These are phyloP conservation scores for Escarpia spicata DNA, from an alignment of 2,888 invertebrate species.

Conservation along the genomic window DNA sequence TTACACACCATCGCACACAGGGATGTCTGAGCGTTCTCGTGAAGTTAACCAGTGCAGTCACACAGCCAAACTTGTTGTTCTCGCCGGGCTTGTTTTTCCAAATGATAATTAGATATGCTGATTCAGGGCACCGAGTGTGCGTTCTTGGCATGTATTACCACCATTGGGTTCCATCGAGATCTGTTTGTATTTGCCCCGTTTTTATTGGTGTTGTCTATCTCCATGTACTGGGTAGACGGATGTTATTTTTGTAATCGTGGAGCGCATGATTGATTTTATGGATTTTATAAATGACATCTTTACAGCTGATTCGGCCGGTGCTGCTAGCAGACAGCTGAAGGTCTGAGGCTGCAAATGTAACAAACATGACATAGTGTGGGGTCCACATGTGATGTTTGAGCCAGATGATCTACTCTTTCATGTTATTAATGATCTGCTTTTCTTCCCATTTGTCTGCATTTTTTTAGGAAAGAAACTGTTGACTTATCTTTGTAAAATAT, in stretches of 20 bases:
- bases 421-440: not conserved
- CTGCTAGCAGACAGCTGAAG: not conserved
- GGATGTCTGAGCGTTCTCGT: not conserved
- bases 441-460: not conserved
- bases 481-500: no score
- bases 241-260: not conserved
- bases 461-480: not conserved
- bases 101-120: not conserved
- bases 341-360: not conserved
- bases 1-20: not conserved
- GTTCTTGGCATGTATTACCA: not conserved
- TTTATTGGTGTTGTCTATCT: not conserved
- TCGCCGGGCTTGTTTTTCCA: not conserved
- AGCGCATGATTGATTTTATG: not conserved
- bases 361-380: not conserved
- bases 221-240: not conserved
- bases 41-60: not conserved
- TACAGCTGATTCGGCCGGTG: not conserved
- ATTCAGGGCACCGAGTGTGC: not conserved
- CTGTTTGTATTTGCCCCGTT: not conserved
- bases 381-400: not conserved
- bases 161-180: not conserved
- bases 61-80: not conserved
- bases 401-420: not conserved
- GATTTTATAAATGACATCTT: not conserved